phyloP scores from a whole-genome alignment of 2,113 vertebrate genomes.

The Leuciscus idus region DNA sequence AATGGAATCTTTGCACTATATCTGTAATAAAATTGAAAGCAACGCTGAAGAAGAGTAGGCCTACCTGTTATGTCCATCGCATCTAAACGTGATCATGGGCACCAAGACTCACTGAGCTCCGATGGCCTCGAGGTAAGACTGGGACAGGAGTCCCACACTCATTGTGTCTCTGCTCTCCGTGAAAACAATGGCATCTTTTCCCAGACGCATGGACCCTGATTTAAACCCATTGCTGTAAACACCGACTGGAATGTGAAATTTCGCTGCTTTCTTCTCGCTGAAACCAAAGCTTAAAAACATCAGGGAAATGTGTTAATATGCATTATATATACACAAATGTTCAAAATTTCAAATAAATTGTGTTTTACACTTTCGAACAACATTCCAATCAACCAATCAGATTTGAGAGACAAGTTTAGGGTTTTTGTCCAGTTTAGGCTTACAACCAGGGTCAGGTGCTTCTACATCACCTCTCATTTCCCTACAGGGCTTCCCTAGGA shows the following conservation, averaged over 20 bases:
- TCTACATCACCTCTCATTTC: too few relatives aligned
- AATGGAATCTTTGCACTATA: background rate
- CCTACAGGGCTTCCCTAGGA: too few relatives aligned
- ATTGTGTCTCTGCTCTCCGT: conserved; percentile 78
- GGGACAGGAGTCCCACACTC: conserved; percentile 90
- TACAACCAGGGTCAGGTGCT: too few relatives aligned
- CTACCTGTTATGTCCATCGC: conserved; percentile 60
- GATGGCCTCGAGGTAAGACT: conserved; percentile 85
- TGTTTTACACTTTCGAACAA: background rate
- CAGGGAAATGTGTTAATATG: background rate
- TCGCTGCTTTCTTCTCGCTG: conserved; percentile 89
- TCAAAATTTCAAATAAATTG: background rate
- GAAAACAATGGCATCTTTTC: conserved; percentile 90
- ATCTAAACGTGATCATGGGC: conserved; percentile 80
- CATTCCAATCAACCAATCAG: too few relatives aligned
- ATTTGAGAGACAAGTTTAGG: too few relatives aligned
- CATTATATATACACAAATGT: background rate
- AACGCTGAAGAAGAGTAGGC: conserved; percentile 65
- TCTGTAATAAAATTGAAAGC: background rate
- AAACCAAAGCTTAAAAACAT: conserved; percentile 50
- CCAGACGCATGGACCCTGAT: conserved; percentile 94
- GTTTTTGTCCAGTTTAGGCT: too few relatives aligned
- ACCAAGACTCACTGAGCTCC: conserved; percentile 85
- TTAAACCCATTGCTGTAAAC: conserved; percentile 97
- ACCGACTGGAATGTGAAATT: conserved; percentile 85